These are phyloP conservation scores for Myotis brandtii DNA, from an alignment of 2,113 vertebrate species.

Conservation along the genomic window DNA sequence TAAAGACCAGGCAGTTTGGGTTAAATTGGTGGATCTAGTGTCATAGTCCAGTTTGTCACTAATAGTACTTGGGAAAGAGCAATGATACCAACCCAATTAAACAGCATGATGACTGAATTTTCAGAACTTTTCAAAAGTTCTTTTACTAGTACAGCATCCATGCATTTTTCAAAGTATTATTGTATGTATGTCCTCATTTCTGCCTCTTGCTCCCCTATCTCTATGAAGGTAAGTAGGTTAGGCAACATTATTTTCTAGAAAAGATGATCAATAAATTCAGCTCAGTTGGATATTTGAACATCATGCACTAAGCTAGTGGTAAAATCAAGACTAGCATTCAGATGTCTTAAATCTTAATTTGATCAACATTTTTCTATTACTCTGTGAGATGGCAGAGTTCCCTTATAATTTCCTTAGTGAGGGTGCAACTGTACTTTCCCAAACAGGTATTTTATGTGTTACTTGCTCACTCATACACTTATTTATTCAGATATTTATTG, in stretches of 20 bases:
- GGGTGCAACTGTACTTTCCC: neutral
- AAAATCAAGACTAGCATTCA: neutral
- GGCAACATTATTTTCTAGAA: slow-evolving; percentile 16
- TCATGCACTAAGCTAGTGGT: neutral
- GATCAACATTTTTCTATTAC: neutral
- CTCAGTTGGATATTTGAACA: slow-evolving; percentile 7
- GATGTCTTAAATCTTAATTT: slow-evolving; percentile 20
- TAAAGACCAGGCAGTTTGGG: neutral
- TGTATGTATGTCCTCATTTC: neutral
- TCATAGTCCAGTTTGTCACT: neutral
- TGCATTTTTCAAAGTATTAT: slow-evolving; percentile 1
- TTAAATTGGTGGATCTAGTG: neutral
- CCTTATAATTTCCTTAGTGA: slow-evolving; percentile 19
- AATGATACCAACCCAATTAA: neutral
- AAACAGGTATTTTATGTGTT: neutral
- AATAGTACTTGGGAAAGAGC: neutral
- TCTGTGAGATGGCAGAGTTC: slow-evolving; percentile 14
- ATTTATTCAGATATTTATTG: neutral
- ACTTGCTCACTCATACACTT: neutral
- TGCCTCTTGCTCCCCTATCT: neutral
- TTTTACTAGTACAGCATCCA: neutral
- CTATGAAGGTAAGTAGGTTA: neutral
- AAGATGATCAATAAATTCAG: neutral
- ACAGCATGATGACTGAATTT: neutral
- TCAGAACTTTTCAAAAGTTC: neutral